Base-by-base conservation (phyloP, 2,797 vertebrate species). In the Tachyglossus aculeatus region DNA sequence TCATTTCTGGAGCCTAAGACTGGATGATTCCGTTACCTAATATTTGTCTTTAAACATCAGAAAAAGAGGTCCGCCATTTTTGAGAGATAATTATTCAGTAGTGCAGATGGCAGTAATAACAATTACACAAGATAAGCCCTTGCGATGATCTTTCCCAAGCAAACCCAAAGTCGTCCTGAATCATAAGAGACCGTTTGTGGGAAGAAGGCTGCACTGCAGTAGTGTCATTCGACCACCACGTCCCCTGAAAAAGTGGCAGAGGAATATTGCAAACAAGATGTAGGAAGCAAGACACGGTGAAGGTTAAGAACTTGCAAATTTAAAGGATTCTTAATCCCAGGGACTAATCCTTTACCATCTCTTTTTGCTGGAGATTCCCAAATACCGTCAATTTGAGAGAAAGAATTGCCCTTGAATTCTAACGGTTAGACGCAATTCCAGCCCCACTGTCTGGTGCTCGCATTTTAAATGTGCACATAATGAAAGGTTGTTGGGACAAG, bases 21-120 rank as follows among this genome's bases (percentile, higher is more conserved):
- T 84, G 86, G 58, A 79, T 82, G 85, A 88, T 91, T 84, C 81
- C 88, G 79, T 86, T 87, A 81, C 78, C 87, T 78, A 86, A 88
- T 88, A 89, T 88, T 90, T 89, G 86, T 84, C 83, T 90, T 92
- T 90, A 90, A 90, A 89, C 80, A 85, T 91, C 86, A 88, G 83
- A 74, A 83, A 87, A 89, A 84, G 82, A 89, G 78, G 88, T 87
- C 54, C 71, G 89, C 79, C 77, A 70, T 90, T 91, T 90, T 80
- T 87, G 84, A 90, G 88, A 91, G 88, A 89, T 90, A 91, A 91
- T 92, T 92, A 90, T 86, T 86, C 77, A 61, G 25, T 91, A 91
- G 91, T 86, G 89, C 90, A 90, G 90, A 89, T 90, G 87, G 86
- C 74, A 84, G 85, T 92, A 91, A 90, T 82, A 89, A 91, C 90